Evolutionary conservation across 2,888 invertebrate genomes (phyloP), one percentile per base, ranked within the genome.

Genomic region (Athrips mouffetella): DNA sequence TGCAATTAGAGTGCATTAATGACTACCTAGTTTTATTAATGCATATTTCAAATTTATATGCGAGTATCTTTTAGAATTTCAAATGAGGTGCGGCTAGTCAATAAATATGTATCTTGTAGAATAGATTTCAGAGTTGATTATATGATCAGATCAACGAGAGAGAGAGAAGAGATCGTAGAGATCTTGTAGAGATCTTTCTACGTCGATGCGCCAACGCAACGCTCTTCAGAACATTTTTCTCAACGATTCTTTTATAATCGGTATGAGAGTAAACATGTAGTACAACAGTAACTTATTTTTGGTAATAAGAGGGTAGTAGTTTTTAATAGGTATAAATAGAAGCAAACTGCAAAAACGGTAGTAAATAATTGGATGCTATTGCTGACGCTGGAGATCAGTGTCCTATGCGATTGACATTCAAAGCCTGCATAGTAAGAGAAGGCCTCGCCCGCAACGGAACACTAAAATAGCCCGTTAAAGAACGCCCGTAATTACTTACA

Each of bases 391-490:
- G 18, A 29, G 42, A 35, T 35, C 35, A 25, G 33, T 11, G 31
- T 25, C 25, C 37, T 20, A 46, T 27, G 33, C 37, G 46, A 46
- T 46, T 46, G 46, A 46, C 46, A 46, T 37, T 46, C 27, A 37
- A 46, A 46, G 37, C 35, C 45, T 16, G 15, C 18, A 37, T 37
- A 18, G 18, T 27, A 30, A 29, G 37, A 35, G 27, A 8, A 11
- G 11, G 11, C 18, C 29, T n/a, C 7, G 31, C 27, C 35, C 20
- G 39, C 29, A 47, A 47, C 31, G 20, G 18, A 47, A 47, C 47
- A 20, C 30, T 47, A 47, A n/a, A 47, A 29, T 21, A 47, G 40
- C 39, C 47, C 11, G 21, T 30, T 30, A 40, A 47, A 40, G 39
- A 23, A 27, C 18, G 21, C 16, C 30, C 20, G 40, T 40, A 47